Evolutionary conservation across 2,113 vertebrate species (phyloP), one percentile per base, ranked within the genome.

Genomic region (Elachura formosa): DNA sequence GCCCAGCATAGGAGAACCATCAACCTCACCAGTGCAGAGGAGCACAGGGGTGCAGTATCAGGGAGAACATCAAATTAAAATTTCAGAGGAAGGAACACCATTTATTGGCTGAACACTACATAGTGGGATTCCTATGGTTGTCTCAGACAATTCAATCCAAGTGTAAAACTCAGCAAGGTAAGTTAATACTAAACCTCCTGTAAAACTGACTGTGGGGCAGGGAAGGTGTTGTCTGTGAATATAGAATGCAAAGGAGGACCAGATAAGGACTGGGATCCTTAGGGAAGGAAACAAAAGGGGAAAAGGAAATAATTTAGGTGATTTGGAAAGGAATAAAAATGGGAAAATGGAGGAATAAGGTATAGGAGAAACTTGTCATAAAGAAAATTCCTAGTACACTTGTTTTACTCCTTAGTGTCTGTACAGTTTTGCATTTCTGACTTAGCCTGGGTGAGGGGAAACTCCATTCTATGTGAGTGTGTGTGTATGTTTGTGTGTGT

Each of bases 181-280:
- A 61, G 11, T 40, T 36, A 69, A 29, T 3, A 26, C 9, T 56
- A 78, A 55, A 56, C 4, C 45, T 43, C 4, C 19, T 24, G 8
- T 24, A 56, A 10, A 33, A 66, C 21, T 52, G 9, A 66, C 7
- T 2, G 5, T 20, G 3, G 28, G 28, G 19, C 51, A 29, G 1
- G 3, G 1, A 1, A 1, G 3, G 4, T 23, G 11, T 4, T 72
- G 6, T 34, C 8, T 58, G 28, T 13, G 8, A 2, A 9, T 22
- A 46, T 14, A 13, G 4, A 4, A 58, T 36, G 21, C 5, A 84
- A 80, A 76, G 7, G 14, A 48, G 6, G 4, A 84, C 6, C 5
- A 23, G 40, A 52, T 29, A 36, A 83, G 16, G 34, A 75, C 34
- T 62, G 21, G 5, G 11, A 46, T 79, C 79, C 26, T 56, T 62